Conservation (phyloP, 2,797 vertebrate species). For the Myotis planiceps region DNA sequence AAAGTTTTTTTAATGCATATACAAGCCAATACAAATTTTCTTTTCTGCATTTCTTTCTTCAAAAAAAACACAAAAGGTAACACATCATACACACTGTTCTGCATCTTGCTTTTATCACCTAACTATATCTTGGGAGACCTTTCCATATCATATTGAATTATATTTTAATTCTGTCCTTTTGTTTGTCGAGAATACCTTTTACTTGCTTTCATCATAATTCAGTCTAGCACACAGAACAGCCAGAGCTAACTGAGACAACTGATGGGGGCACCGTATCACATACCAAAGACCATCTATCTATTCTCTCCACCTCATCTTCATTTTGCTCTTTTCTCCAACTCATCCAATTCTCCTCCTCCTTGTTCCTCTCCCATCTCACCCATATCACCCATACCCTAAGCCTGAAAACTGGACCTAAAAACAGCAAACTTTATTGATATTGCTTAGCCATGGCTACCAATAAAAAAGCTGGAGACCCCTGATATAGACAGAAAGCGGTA, state of each 20-base stretch:
- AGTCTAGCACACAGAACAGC: not conserved
- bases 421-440: not conserved
- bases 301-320: not conserved
- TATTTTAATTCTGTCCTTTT: not conserved
- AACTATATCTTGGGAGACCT: not conserved
- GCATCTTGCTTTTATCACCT: slow-evolving; percentile 9
- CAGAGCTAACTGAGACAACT: not conserved
- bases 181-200: slow-evolving; percentile 5
- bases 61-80: not conserved
- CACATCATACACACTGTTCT: not conserved
- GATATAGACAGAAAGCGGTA: not conserved
- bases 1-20: not conserved
- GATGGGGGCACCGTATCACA: not conserved
- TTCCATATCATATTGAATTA: not conserved
- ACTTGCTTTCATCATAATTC: not conserved
- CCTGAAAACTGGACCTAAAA: not conserved
- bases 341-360: not conserved
- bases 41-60: not conserved
- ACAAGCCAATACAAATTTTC: not conserved
- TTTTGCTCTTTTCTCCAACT: not conserved
- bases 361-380: not conserved
- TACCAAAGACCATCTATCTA: not conserved
- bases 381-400: not conserved
- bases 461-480: not conserved
- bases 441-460: not conserved